These are phyloP conservation scores for Chrysaora quinquecirrha DNA, from an alignment of 30 jellyfish, hydroid and myxozoan species.

Conservation along the genomic window DNA sequence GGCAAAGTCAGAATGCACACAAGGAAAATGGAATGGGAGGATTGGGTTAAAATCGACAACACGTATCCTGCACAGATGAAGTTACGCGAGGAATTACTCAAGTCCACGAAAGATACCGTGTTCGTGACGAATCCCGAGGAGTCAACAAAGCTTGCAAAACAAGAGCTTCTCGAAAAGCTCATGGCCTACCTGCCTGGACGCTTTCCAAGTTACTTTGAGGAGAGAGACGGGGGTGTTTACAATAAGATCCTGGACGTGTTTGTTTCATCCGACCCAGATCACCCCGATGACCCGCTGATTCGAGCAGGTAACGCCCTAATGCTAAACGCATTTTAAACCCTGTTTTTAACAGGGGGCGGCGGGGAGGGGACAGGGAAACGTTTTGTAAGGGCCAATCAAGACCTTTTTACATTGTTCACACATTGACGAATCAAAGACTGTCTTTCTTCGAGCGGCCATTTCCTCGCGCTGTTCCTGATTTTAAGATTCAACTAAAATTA, in stretches of 20 bases:
- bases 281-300: constrained; percentile 69
- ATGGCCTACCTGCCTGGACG: constrained; percentile 70
- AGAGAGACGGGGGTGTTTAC: constrained; percentile 65
- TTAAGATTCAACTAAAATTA: no score
- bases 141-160: constrained; percentile 57
- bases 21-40: constrained; percentile 58
- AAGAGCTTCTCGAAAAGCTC: constrained; percentile 75
- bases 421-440: no score
- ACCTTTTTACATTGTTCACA: no score
- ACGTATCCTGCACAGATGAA: constrained; percentile 76
- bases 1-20: constrained; percentile 90
- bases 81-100: constrained; percentile 52
- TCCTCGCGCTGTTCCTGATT: no score
- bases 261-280: constrained; percentile 63
- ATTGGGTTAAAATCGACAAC: constrained; percentile 84
- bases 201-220: constrained; percentile 78
- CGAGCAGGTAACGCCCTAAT: constrained; percentile 74
- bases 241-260: constrained; percentile 71
- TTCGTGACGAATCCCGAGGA: constrained; percentile 58
- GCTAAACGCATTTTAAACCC: no score
- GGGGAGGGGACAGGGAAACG: no score
- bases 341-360: no score
- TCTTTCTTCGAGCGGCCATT: no score
- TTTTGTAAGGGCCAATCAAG: no score
- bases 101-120: constrained; percentile 41